Conservation (phyloP, 2,113 vertebrate genomes). For the Pterocles gutturalis region DNA sequence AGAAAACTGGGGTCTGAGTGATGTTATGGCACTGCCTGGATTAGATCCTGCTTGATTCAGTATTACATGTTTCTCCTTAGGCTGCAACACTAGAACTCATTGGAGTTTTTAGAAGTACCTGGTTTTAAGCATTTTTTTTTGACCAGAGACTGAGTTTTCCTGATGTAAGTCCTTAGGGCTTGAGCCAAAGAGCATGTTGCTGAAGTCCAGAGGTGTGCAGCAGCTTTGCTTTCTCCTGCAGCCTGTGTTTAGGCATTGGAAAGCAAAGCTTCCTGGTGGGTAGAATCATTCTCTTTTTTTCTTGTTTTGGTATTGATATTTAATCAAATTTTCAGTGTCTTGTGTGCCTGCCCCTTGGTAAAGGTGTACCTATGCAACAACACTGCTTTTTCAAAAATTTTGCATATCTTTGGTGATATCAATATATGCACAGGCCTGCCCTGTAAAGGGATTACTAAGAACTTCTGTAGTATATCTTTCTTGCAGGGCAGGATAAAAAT, state of each 20-base stretch:
- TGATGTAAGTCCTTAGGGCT: background rate
- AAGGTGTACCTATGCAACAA: background rate
- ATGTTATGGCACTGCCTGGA: background rate
- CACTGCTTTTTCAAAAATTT: background rate
- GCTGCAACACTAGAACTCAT: background rate
- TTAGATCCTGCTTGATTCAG: background rate
- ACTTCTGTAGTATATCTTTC: background rate
- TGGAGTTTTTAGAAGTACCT: background rate
- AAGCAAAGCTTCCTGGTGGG: background rate
- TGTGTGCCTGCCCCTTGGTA: background rate
- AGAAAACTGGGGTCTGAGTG: background rate
- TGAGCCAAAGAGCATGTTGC: background rate
- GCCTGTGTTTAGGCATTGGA: background rate
- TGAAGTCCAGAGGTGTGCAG: background rate
- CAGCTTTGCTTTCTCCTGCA: background rate
- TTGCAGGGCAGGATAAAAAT: background rate
- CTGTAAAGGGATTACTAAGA: background rate
- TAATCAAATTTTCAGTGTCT: background rate
- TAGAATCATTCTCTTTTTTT: background rate
- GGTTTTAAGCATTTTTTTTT: background rate
- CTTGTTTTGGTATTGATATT: background rate
- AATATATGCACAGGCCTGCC: background rate
- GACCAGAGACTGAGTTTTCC: background rate
- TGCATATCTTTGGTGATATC: background rate
- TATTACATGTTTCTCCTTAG: background rate